Evolutionary conservation across 2,113 vertebrate species (phyloP).

Genomic region (Notechis scutatus): DNA sequence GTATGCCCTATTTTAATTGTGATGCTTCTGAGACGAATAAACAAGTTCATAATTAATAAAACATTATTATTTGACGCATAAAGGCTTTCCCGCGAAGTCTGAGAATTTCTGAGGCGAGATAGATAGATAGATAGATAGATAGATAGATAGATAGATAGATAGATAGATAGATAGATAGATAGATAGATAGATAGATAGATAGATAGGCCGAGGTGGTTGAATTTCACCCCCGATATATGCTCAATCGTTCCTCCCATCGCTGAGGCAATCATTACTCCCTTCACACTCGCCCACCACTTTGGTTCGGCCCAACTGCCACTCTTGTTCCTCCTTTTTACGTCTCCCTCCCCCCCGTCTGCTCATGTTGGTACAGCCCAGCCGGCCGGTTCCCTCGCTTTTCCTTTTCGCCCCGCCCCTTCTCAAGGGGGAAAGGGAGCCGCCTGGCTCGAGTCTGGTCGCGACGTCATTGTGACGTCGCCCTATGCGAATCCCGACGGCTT

Average conservation of each 20-base stretch:
- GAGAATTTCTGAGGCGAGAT: neutral
- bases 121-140: neutral
- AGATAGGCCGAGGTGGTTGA: too few species aligned
- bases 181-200: too few species aligned
- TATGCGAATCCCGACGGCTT: neutral
- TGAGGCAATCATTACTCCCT: neutral
- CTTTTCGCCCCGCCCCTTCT: neutral
- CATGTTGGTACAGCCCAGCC: neutral
- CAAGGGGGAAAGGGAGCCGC: neutral
- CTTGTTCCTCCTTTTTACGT: accelerated
- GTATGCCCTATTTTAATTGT: neutral
- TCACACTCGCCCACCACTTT: neutral
- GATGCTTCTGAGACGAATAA: neutral
- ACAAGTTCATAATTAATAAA: neutral
- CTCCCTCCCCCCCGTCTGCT: too few species aligned
- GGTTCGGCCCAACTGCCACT: neutral
- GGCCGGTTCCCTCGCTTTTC: constrained; percentile 12
- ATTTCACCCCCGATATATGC: too few species aligned
- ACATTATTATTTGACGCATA: neutral
- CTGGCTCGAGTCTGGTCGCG: neutral
- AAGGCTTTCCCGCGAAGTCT: neutral
- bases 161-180: too few species aligned
- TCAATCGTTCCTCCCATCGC: neutral
- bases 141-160: too few species aligned
- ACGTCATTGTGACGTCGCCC: constrained; percentile 7